Evolutionary conservation across 1,140 invertebrate genomes (phyloP).

Genomic region (Panonychus citri): DNA sequence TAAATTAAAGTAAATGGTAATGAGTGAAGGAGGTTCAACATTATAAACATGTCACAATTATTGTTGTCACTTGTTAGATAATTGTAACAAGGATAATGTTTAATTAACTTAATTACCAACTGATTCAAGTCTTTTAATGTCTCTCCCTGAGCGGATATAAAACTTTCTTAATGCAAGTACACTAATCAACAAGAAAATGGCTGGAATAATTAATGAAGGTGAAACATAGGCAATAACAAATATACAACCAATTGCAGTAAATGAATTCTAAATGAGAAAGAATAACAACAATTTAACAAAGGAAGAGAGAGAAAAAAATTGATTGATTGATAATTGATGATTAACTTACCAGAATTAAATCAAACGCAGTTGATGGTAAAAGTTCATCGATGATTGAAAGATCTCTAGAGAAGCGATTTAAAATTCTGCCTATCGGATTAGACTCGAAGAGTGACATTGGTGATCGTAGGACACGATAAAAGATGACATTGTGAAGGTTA

Average conservation of each 20-base stretch:
- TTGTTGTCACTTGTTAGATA: no score
- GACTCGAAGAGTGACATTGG: slow-evolving; percentile 70
- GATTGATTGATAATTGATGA: not conserved
- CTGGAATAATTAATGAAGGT: not conserved
- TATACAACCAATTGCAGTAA: not conserved
- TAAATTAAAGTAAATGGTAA: no score
- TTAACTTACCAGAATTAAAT: slow-evolving; percentile 45
- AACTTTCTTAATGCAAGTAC: not conserved
- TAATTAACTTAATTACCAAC: not conserved
- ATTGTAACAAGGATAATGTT: no score
- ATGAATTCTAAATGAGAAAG: not conserved
- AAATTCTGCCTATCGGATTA: slow-evolving; percentile 35
- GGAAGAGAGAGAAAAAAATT: not conserved
- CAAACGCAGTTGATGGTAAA: slow-evolving; percentile 42
- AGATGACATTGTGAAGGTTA: slow-evolving; percentile 57
- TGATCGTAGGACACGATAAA: slow-evolving; percentile 45
- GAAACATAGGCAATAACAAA: not conserved
- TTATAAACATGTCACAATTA: no score
- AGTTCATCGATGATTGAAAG: slow-evolving; percentile 17
- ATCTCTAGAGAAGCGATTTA: slow-evolving; percentile 14
- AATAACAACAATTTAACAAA: not conserved
- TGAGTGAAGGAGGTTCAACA: no score
- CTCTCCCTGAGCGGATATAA: not conserved
- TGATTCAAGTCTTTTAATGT: not conserved
- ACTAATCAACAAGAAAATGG: not conserved